phyloP scores from a whole-genome alignment of 2,888 invertebrate species.

The Limnephilus lunatus region DNA sequence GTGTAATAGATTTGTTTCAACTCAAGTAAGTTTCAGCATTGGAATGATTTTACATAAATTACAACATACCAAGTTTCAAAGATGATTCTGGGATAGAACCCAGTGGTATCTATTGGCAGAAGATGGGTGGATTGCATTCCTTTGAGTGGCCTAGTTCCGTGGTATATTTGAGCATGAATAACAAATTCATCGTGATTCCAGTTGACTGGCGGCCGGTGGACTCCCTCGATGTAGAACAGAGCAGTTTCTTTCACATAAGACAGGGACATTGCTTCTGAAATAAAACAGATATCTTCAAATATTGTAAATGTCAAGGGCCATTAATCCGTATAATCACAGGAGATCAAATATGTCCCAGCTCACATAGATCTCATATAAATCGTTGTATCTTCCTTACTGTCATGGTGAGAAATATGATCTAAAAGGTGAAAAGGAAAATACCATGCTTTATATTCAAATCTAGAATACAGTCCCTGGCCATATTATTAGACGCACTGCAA shows the following conservation, averaged over 20 bases:
- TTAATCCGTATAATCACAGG: too few relatives aligned
- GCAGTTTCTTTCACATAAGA: conserved; percentile 86
- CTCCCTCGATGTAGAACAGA: conserved; percentile 88
- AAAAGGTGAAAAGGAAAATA: too few relatives aligned
- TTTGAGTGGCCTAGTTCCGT: conserved; percentile 88
- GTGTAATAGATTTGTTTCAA: not conserved
- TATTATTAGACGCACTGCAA: too few relatives aligned
- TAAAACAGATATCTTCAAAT: too few relatives aligned
- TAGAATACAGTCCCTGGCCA: too few relatives aligned
- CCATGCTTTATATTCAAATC: too few relatives aligned
- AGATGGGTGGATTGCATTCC: conserved; percentile 85
- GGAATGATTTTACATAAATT: not conserved
- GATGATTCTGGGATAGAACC: conserved; percentile 88
- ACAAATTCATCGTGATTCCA: conserved; percentile 93
- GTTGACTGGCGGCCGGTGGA: conserved; percentile 85
- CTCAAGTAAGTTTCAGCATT: not conserved
- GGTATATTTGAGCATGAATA: conserved; percentile 90
- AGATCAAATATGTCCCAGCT: too few relatives aligned
- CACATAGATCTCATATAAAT: too few relatives aligned
- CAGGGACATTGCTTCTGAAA: conserved; percentile 77
- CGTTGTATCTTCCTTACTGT: too few relatives aligned
- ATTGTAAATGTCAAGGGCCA: too few relatives aligned
- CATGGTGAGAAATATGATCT: too few relatives aligned
- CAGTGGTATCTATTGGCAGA: conserved; percentile 81
- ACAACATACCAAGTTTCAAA: conserved; percentile 89